Base-by-base conservation (phyloP, 2,797 vertebrate genomes). In the Sebastes paucispinis region DNA sequence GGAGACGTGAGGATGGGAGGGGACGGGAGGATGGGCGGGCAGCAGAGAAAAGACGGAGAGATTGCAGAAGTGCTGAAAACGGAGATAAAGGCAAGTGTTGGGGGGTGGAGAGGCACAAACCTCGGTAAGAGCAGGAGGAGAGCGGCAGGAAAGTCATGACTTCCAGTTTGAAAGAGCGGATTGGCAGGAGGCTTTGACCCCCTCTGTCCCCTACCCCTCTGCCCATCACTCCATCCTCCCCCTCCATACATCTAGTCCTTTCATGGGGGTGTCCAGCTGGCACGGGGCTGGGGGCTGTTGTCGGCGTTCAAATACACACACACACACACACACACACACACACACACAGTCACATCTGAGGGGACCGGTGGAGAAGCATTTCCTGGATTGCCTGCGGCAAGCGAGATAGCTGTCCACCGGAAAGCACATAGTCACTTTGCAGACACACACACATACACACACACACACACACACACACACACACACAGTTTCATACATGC, bases 181-280 rank as follows among this genome's bases (percentile, higher is more conserved):
- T 66, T 88, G 82, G 89, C 85, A 84, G 74, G 87, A 89, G 79
- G 70, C 84, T 54, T 73, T 76, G 90, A 91, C 86, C 88, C 80
- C 66, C 74, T 81, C 83, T 71, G 86, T 89, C 88, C 85, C 87
- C 79, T 20, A 57, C 65, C 73, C 71, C 83, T 55, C 73, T 31
- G 34, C 69, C 80, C 73, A 62, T 69, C 80, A 13, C 77, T 70
- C 77, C 74, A 31, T 6, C 64, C 57, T 18, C 16, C 27, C 18
- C 39, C 32, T n/a, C 47, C 24, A 60, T 60, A 75, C 80, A 89
- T 73, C 67, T 43, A 86, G 73, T 7, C 69, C 87, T 89, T 92
- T 90, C 79, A 89, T 89, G 78, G 89, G 81, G 81, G 69, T 82
- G 88, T 89, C 91, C 91, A 91, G 86, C 93, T 94, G 91, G 91